Base-by-base conservation (phyloP, 2,113 vertebrate species). In the Eublepharis macularius region DNA sequence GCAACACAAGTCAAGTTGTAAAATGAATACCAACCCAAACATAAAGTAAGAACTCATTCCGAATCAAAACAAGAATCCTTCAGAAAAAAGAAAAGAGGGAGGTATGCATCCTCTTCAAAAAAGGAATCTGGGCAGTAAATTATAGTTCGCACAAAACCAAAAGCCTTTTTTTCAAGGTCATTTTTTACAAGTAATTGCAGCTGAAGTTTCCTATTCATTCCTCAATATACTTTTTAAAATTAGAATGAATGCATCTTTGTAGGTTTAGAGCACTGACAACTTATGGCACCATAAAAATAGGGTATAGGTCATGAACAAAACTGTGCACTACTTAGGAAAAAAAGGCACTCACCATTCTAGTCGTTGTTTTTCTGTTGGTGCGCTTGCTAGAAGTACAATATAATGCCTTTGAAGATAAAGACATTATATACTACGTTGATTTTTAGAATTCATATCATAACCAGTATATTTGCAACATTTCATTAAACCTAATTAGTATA, bases 361-460 rank as follows among this genome's bases (percentile, higher is more conserved):
- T 90, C 96, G 97, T 94, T 98, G 97, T 90, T 98, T 97, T 95
- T 98, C 97, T 89, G 97, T 97, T 81, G 97, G 95, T 83, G 97
- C 97, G 1, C 97, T 97, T 94, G 97, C 97, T 94, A 97, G 96
- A 95, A 98, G 97, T 95, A 98, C 95, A 97, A 98, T 97, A 96
- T 97, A 98, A 98, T 98, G 97, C 97, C 98, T 99, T 98, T 94
- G 96, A 96, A 98, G 95, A 97, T 92, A 97, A 97, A 97, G 97
- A 97, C 93, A 97, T 49, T 93, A 95, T 95, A 95, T 96, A 96
- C 95, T 93, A 96, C 91, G 93, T 91, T 86, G 87, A 41, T 88
- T 93, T 88, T 95, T 90, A 89, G 90, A 91, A 92, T 88, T 95
- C 92, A 82, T 90, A 90, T 95, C 91, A 93, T 88, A 94, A 86